phyloP scores from a whole-genome alignment of 2,113 vertebrate species.

The Zosterops japonicus region DNA sequence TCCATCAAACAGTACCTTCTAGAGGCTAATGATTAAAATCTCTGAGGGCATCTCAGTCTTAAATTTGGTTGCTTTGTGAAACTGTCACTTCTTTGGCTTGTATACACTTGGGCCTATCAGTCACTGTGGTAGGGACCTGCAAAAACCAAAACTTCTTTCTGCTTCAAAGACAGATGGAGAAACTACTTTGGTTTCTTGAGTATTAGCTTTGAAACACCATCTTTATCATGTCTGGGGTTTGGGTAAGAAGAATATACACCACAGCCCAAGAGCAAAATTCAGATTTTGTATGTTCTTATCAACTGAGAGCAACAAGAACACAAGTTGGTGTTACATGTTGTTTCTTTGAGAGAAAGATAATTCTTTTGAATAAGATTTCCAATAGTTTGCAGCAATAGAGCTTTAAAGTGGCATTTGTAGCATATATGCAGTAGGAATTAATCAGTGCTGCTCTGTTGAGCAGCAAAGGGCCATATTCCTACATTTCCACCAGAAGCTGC shows the following conservation, averaged over 20 bases:
- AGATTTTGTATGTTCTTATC: background rate
- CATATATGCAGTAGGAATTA: background rate
- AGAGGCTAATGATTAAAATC: background rate
- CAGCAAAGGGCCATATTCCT: background rate
- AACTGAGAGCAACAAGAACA: background rate
- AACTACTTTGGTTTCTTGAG: background rate
- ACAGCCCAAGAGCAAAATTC: background rate
- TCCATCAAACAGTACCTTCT: background rate
- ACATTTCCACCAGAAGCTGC: background rate
- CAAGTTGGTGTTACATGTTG: background rate
- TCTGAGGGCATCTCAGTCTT: background rate
- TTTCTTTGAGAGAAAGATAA: background rate
- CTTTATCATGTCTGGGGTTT: background rate
- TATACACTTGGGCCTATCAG: background rate
- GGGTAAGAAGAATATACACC: background rate
- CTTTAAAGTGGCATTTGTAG: background rate
- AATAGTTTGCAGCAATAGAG: background rate
- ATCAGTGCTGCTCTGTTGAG: background rate
- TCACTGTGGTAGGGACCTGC: background rate
- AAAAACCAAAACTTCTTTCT: background rate
- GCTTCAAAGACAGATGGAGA: background rate
- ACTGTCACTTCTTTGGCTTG: background rate
- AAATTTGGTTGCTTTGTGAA: background rate
- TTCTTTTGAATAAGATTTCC: background rate
- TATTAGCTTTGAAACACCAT: background rate